Conservation (phyloP, 1,140 invertebrate genomes). For the Monochamus saltuarius region DNA sequence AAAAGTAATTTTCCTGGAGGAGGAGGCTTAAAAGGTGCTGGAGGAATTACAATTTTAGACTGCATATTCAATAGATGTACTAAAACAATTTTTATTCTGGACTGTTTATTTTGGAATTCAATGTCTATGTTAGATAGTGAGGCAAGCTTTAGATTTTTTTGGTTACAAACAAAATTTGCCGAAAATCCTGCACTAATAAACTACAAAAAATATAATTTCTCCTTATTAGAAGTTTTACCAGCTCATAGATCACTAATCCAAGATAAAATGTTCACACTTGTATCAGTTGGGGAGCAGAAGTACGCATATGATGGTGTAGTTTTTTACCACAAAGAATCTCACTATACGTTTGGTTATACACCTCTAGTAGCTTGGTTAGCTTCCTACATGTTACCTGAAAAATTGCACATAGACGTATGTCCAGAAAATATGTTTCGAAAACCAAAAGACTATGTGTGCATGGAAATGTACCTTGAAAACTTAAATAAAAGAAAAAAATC, state of each 20-base stretch:
- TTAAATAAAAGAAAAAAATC: constrained; percentile 13
- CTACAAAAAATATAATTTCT: constrained; percentile 27
- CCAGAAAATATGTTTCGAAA: constrained; percentile 50
- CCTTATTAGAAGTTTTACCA: constrained; percentile 27
- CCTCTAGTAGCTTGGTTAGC: constrained; percentile 89
- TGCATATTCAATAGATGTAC: constrained; percentile 69
- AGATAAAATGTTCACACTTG: constrained; percentile 50
- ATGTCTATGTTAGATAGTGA: constrained; percentile 76
- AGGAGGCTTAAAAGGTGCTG: constrained; percentile 36
- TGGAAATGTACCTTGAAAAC: constrained; percentile 32
- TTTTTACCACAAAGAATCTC: constrained; percentile 78
- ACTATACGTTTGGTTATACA: constrained; percentile 75
- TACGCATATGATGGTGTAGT: constrained; percentile 72
- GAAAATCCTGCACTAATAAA: constrained; percentile 56
- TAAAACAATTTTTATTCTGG: constrained; percentile 75
- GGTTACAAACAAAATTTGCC: constrained; percentile 67
- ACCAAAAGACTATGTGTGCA: constrained; percentile 44
- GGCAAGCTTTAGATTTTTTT: constrained; percentile 73
- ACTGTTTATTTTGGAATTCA: constrained; percentile 81
- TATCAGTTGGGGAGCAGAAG: constrained; percentile 42
- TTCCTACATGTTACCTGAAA: constrained; percentile 81
- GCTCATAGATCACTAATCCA: constrained; percentile 50
- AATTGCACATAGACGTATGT: constrained; percentile 61
- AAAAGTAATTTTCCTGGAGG: constrained; percentile 71
- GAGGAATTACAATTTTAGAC: constrained; percentile 68